A percentile compares a stretch with the other conserved stretches of the same genome.
Evolutionary conservation across 2,888 invertebrate species (phyloP).

Genomic region (Dicranocentrus wangi): DNA sequence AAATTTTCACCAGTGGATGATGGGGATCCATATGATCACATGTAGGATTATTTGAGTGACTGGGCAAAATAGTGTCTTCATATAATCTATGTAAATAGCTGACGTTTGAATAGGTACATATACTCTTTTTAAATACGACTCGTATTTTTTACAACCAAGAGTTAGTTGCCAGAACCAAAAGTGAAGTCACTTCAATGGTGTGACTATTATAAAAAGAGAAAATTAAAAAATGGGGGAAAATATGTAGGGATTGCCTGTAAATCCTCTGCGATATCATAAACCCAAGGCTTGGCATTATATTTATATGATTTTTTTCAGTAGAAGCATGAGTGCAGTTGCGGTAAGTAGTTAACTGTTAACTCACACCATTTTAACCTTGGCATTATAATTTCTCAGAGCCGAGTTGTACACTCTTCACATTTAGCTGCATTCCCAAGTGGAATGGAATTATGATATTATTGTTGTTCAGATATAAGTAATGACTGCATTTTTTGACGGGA

Average conservation of each 20-base stretch:
- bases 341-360: background rate
- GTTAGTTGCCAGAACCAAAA: too few relatives aligned
- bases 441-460: slow-evolving; percentile 26
- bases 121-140: too few relatives aligned
- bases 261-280: background rate
- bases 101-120: background rate
- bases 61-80: background rate
- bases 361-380: slow-evolving; percentile 1
- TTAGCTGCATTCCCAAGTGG: too few relatives aligned
- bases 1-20: slow-evolving; percentile 66
- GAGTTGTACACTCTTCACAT: background rate
- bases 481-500: too few relatives aligned
- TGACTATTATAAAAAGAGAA: too few relatives aligned
- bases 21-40: too few relatives aligned
- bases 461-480: too few relatives aligned
- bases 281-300: background rate
- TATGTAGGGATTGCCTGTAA: background rate
- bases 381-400: slow-evolving; percentile 2
- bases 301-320: too few relatives aligned
- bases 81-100: background rate
- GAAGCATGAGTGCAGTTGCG: too few relatives aligned
- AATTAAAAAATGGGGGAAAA: too few relatives aligned
- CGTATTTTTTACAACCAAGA: too few relatives aligned
- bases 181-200: too few relatives aligned
- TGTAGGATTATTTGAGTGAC: slow-evolving; percentile 26